Evolutionary conservation across 2,888 invertebrate species (phyloP), one percentile per base, ranked within the genome.

Genomic region (Lithophane ornitopus): DNA sequence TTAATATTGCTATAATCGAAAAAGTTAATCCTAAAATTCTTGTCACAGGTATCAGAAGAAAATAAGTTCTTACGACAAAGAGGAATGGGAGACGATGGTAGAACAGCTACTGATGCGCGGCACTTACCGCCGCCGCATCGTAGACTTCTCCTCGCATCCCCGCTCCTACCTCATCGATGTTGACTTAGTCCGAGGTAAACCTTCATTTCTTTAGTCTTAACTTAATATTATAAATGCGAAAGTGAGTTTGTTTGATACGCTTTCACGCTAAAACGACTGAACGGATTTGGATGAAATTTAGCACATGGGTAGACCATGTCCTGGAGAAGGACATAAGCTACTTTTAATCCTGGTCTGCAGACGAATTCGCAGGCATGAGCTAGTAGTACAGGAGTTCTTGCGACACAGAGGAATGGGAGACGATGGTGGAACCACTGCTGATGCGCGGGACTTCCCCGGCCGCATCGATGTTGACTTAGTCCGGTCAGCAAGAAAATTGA

Each of bases 371-470:
- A 6, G 34, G 34, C 34, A 6, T n/a, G n/a, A n/a, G n/a, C n/a
- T n/a, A n/a, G n/a, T n/a, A 66, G 4, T 65, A 44, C 4, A 99
- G 99, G 94, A 99, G 99, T 91, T 98, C 98, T 44, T 99, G 99
- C 96, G 99, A 99, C 96, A 99, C 99, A 93, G 99, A 99, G 91
- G 98, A 98, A 97, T 99, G 99, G 99, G 99, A 99, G 94, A 98
- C 98, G 88, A 98, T 98, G 90, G 98, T 99, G 87, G 99, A 99
- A 92, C 98, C 98, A 93, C 88, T 96, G 65, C 87, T 96, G 67
- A 96, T 96, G 96, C 92, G 95, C 61, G 95, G 96, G 76, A 95
- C 95, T 6, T 96, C 96, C 88, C 93, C 93, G 96, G 22, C 97
- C 97, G 98, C 90, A 98, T 99, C 89, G 99, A 99, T 97, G 98